Base-by-base conservation (phyloP, 2,888 invertebrate genomes). In the Drosophila leonis region DNA sequence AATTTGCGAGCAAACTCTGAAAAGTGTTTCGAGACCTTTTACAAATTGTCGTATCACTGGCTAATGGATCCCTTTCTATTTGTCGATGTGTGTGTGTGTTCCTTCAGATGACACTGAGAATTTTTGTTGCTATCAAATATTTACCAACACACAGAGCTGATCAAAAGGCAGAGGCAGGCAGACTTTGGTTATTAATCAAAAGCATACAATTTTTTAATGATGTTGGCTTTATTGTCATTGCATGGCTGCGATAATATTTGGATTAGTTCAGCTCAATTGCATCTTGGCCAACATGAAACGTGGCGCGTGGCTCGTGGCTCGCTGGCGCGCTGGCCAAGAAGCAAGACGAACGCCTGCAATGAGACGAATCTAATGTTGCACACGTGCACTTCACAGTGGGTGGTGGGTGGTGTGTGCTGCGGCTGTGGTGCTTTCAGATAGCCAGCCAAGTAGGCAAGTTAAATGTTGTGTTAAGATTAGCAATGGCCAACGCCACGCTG, bases 231-330 rank as follows among this genome's bases (percentile, higher is more conserved):
- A 70, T 72, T 55, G 78, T 57, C 18, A 39, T n/a, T 77, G 86
- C 79, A 76, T 61, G 84, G 72, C 59, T 78, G 85, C 82, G 84
- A 90, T 90, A 90, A 90, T 90, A 83, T 91, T 90, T 83, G 91
- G 86, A 90, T 91, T 90, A 88, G 90, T 90, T 90, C 90, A 90
- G 91, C 91, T 90, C 91, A 91, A 90, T 90, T 90, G 90, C 90
- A 91, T 88, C 79, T 82, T 75, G 69, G 79, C 71, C 68, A 75
- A 77, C 48, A 49, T 3, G 48, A 51, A 57, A 33, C 10, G 41
- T 49, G 83, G 35, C 78, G 74, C 78, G 85, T 87, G 91, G 31
- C 49, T 6, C 49, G 41, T 49, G 83, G 35, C 78, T 73, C 78
- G 85, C n/a, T 87, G 91, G 31, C 49, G 2, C 49, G 6, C 54